Percentiles rank a stretch among this genome's conserved stretches.
Evolutionary conservation across 2,888 invertebrate genomes (phyloP).

Genomic region (Perdita meconis): DNA sequence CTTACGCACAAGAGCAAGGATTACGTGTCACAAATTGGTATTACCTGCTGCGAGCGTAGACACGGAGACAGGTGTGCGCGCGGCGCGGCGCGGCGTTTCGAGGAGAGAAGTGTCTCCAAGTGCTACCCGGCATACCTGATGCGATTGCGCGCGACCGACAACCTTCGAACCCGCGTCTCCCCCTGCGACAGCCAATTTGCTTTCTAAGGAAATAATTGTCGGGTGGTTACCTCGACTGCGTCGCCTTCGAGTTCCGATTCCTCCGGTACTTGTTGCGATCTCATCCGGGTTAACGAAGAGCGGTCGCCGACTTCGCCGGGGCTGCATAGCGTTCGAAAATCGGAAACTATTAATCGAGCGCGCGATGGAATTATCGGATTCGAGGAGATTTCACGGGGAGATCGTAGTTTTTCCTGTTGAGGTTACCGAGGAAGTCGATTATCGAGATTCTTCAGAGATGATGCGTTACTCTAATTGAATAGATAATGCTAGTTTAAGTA

Average conservation of each 20-base stretch:
- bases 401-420: background rate
- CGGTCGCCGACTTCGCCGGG: background rate
- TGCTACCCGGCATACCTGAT: slow-evolving; percentile 67
- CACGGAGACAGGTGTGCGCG: slow-evolving; percentile 64
- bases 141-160: slow-evolving; percentile 52
- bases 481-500: slow-evolving; percentile 59
- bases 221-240: slow-evolving; percentile 41
- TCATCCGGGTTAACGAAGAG: too few relatives aligned
- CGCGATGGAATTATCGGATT: background rate
- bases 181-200: slow-evolving; percentile 66
- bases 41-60: slow-evolving; percentile 56
- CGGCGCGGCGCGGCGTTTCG: slow-evolving; percentile 55
- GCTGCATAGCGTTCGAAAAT: too few relatives aligned
- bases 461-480: slow-evolving; percentile 58
- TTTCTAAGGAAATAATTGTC: slow-evolving; percentile 65
- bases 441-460: slow-evolving; percentile 22
- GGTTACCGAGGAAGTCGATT: slow-evolving; percentile 15
- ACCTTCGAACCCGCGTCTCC: slow-evolving; percentile 48
- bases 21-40: slow-evolving; percentile 74
- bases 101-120: slow-evolving; percentile 54
- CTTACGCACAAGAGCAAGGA: slow-evolving; percentile 64
- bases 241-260: slow-evolving; percentile 32
- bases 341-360: background rate
- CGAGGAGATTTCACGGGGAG: background rate
- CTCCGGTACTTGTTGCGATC: slow-evolving; percentile 21